Evolutionary conservation across 2,888 invertebrate genomes (phyloP), one percentile per base, ranked within the genome.

Genomic region (Chymomyza fuscimana): DNA sequence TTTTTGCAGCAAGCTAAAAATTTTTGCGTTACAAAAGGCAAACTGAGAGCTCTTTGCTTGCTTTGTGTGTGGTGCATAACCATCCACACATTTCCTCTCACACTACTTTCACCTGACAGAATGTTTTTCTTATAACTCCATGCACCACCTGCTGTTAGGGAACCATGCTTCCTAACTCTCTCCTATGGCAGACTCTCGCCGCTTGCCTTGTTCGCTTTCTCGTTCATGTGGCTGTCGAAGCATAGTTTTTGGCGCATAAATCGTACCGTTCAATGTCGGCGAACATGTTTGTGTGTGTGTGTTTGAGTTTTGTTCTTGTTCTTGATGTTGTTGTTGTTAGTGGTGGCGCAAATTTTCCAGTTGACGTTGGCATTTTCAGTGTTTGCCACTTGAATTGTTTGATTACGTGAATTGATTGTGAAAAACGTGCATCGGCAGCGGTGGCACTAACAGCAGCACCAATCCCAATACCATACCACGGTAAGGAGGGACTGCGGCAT

Each of bases 361-460:
- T 89, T 89, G 88, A 90, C 90, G 89, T 90, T 90, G 88, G 89
- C 90, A 89, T 80, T 87, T 90, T 89, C 89, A 81, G 88, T 90
- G 89, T 90, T 90, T 89, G 84, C 90, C 89, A 90, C 90, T 90
- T 89, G 87, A 90, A 89, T 90, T 90, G 90, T 90, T 90, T 90
- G 90, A 89, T 89, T 90, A 90, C 89, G 88, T 88, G 88, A 82
- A 89, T 85, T 88, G 89, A 82, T 88, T 89, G 87, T 81, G 82
- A 81, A 89, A 88, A 85, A 88, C 88, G 88, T 88, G 85, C 88
- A 85, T 66, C 76, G 82, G 73, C 78, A 85, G 80, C 87, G 76
- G 67, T 78, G 76, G 51, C 40, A 68, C 32, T 19, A 10, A 9
- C 12, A 19, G 19, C 25, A 25, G 32, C 5, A 32, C 7, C 32